A percentile compares a stretch with the other conserved stretches of the same genome.
Evolutionary conservation across 2,797 vertebrate genomes (phyloP).

Genomic region (Bovichtus variegatus): DNA sequence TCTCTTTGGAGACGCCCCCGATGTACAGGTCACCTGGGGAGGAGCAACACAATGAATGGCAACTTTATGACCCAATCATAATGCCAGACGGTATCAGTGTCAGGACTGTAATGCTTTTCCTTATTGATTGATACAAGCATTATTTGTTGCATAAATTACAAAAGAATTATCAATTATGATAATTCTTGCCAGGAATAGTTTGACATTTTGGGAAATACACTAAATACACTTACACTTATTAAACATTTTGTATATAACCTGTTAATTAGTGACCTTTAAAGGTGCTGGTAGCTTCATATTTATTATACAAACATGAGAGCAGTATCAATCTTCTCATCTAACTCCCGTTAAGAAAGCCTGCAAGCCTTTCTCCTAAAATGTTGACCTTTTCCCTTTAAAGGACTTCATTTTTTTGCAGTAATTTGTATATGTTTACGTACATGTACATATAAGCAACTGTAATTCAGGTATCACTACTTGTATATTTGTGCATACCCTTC

Average conservation of each 20-base stretch:
- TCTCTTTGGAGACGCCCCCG: conserved; percentile 97
- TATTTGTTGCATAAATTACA: too few species aligned
- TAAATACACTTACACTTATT: too few species aligned
- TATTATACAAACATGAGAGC: not conserved
- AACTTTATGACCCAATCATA: conserved; percentile 27
- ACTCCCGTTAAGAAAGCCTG: not conserved
- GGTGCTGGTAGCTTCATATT: not conserved
- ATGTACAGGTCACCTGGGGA: conserved; percentile 94
- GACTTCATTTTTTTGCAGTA: conserved; percentile 1
- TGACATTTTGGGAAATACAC: not conserved
- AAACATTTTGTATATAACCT: too few species aligned
- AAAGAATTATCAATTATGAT: too few species aligned
- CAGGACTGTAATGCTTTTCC: not conserved
- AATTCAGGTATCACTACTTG: not conserved
- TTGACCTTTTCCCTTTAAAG: not conserved
- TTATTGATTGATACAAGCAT: conserved; percentile 8
- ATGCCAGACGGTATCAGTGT: not conserved
- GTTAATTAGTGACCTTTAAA: conserved; percentile 10
- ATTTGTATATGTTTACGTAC: not conserved
- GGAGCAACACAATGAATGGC: conserved; percentile 20
- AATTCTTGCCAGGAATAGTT: too few species aligned
- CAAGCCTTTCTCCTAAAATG: not conserved
- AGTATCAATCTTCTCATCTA: not conserved
- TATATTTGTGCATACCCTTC: conserved; percentile 87
- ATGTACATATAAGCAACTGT: not conserved